Evolutionary conservation across 1,140 invertebrate genomes (phyloP).

Genomic region (Conopomorpha cramerella): DNA sequence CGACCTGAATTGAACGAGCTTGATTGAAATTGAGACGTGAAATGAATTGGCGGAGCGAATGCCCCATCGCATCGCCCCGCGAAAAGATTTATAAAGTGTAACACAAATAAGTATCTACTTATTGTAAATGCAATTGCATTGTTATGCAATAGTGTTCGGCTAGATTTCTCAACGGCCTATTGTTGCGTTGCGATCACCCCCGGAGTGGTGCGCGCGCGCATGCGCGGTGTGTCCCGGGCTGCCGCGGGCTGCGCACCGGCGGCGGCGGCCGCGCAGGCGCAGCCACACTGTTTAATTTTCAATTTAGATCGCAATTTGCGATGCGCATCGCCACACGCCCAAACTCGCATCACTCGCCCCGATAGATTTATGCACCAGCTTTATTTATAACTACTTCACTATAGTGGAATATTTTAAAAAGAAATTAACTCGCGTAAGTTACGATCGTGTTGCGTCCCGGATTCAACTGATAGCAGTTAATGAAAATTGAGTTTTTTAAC

Average conservation of each 20-base stretch:
- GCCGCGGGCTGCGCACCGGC: constrained; percentile 13
- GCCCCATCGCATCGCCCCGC: too few relatives aligned
- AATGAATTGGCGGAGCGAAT: too few relatives aligned
- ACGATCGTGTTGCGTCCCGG: constrained; percentile 18
- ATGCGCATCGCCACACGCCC: constrained; percentile 37
- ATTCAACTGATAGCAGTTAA: constrained; percentile 39
- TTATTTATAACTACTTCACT: constrained; percentile 26
- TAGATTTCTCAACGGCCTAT: too few relatives aligned
- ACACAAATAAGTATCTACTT: too few relatives aligned
- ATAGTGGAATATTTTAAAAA: constrained; percentile 38
- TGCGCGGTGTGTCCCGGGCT: too few relatives aligned
- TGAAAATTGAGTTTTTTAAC: constrained; percentile 40
- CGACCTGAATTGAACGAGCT: too few relatives aligned
- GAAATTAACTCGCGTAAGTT: constrained; percentile 46
- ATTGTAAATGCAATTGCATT: too few relatives aligned
- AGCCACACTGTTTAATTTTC: constrained; percentile 64
- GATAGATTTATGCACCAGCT: constrained; percentile 46
- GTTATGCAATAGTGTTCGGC: too few relatives aligned
- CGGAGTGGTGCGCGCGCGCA: too few relatives aligned
- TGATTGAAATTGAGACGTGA: too few relatives aligned
- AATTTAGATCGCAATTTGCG: constrained; percentile 64
- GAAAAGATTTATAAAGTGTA: too few relatives aligned
- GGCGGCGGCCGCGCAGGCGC: constrained; percentile 15
- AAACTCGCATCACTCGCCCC: constrained; percentile 36
- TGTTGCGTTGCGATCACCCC: too few relatives aligned